Evolutionary conservation across 1,140 invertebrate species (phyloP).

Genomic region (Trachymyrmex septentrionalis): DNA sequence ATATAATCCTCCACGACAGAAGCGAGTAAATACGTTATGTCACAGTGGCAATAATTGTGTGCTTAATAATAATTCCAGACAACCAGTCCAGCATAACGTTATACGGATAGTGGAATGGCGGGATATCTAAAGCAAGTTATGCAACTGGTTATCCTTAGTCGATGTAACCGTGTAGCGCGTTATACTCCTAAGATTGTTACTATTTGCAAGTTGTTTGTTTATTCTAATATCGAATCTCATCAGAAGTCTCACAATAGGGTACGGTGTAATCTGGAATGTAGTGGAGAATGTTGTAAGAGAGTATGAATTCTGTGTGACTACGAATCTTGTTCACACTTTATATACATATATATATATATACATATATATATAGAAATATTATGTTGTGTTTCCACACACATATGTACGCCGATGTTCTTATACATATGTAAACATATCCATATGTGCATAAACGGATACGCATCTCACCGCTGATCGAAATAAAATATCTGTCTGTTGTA

Average conservation of each 20-base stretch:
- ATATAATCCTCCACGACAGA: conserved; percentile 64
- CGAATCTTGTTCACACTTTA: conserved; percentile 73
- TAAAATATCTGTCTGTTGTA: conserved; percentile 85
- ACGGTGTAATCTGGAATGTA: conserved; percentile 50
- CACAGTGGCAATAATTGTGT: conserved; percentile 67
- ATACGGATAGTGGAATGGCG: conserved; percentile 62
- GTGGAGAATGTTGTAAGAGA: conserved; percentile 74
- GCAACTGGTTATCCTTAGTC: conserved; percentile 75
- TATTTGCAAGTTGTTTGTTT: conserved; percentile 77
- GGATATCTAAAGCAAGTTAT: conserved; percentile 76
- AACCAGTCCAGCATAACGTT: conserved; percentile 71
- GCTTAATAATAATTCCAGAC: conserved; percentile 72
- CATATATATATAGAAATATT: conserved; percentile 51
- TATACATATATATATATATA: conserved; percentile 65
- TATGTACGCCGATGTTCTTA: conserved; percentile 69
- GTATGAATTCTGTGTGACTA: conserved; percentile 70
- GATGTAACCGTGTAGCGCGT: conserved; percentile 69
- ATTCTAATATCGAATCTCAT: conserved; percentile 73
- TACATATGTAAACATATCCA: conserved; percentile 79
- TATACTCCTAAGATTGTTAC: conserved; percentile 76
- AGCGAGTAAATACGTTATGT: conserved; percentile 71
- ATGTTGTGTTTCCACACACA: conserved; percentile 70
- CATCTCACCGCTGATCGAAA: conserved; percentile 82
- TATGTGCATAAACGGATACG: conserved; percentile 78
- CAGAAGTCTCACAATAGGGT: conserved; percentile 65